Evolutionary conservation across 2,888 invertebrate genomes (phyloP).

Genomic region (Drosophila basisetae): DNA sequence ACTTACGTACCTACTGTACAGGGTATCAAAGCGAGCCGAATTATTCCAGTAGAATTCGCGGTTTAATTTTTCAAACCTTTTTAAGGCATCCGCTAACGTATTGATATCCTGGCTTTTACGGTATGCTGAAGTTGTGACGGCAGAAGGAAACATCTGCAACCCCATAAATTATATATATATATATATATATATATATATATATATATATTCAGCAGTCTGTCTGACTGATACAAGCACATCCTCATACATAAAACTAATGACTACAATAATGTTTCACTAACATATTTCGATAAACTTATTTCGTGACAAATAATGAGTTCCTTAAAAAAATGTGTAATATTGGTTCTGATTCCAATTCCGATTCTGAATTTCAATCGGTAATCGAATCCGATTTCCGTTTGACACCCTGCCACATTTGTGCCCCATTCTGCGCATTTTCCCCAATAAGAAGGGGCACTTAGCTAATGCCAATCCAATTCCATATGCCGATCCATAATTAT

Average conservation of each 20-base stretch:
- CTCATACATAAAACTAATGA: neutral
- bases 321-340: neutral
- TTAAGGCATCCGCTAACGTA: neutral
- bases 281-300: neutral
- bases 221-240: neutral
- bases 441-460: neutral
- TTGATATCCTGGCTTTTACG: neutral
- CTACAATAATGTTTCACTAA: neutral
- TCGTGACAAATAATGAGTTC: neutral
- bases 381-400: neutral
- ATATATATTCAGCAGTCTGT: neutral
- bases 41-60: neutral
- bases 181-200: neutral
- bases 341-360: neutral
- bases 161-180: neutral
- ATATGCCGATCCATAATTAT: conserved; percentile 1
- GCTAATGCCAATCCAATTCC: neutral
- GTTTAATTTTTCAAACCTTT: neutral
- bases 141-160: neutral
- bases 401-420: neutral
- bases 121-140: neutral
- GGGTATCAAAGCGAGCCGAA: neutral
- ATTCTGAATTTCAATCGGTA: neutral
- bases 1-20: neutral
- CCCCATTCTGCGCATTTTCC: neutral